Evolutionary conservation across 2,888 invertebrate genomes (phyloP).

Genomic region (Branchellion lobata): DNA sequence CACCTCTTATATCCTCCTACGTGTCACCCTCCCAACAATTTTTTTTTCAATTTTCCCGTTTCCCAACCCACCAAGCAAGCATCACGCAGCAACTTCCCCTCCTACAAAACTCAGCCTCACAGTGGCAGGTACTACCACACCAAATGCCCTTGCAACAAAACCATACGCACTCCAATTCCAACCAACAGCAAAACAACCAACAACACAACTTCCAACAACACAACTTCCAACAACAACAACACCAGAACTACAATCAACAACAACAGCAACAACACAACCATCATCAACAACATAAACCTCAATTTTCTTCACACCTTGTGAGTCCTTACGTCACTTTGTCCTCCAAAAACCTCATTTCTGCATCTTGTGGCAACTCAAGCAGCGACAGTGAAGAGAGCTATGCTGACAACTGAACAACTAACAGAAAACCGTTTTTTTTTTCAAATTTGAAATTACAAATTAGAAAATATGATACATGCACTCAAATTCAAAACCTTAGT

Average conservation of each 20-base stretch:
- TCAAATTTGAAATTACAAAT: too few relatives aligned
- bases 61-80: too few relatives aligned
- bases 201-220: slow-evolving; percentile 3
- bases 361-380: not conserved
- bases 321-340: not conserved
- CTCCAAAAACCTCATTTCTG: not conserved
- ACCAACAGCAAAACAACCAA: not conserved
- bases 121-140: not conserved
- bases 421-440: too few relatives aligned
- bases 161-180: not conserved
- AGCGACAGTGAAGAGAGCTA: not conserved
- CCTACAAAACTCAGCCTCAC: not conserved
- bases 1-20: too few relatives aligned
- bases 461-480: too few relatives aligned
- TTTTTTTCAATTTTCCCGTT: too few relatives aligned
- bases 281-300: slow-evolving; percentile 1
- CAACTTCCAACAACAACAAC: not conserved
- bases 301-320: not conserved
- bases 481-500: too few relatives aligned
- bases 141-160: not conserved
- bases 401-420: too few relatives aligned
- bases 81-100: not conserved
- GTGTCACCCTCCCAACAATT: too few relatives aligned
- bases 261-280: not conserved
- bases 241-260: not conserved